Evolutionary conservation across 2,888 invertebrate species (phyloP), one percentile per base, ranked within the genome.

Genomic region (Drosophila fulvimacula): DNA sequence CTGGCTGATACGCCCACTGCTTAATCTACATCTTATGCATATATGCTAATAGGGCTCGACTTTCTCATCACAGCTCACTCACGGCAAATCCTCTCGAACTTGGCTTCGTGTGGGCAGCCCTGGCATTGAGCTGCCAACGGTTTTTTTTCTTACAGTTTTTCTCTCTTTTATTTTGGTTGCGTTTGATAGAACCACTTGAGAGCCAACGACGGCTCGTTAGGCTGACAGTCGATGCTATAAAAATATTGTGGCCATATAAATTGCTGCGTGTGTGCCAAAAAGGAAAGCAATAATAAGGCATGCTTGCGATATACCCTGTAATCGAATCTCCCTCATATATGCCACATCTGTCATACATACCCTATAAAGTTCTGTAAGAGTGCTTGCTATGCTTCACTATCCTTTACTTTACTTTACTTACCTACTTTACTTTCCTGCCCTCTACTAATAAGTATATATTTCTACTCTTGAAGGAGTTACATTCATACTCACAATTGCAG

Each of bases 1-100:
- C 59, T 57, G 71, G 38, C 53, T 61, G 52, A 53, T 46, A 64
- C 77, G 64, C 77, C 72, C 73, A 77, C 72, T 15, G 49, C 34
- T 53, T 69, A 70, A 75, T 74, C 79, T 67, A 70, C 60, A 63
- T 62, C 61, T 77, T 55, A 30, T 55, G 21, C 41, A 60, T 27
- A 58, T 85, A 82, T 82, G 82, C 80, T 76, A 82, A 82, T 82
- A 69, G 76, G 64, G 53, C 39, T 55, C 41, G 63, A 81, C 89
- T 89, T 89, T 83, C 89, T 81, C 64, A 21, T 11, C 55, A 0
- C 36, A 9, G 30, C 62, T 36, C 36, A 42, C 46, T 60, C n/a
- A 11, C 30, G 3, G 30, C 27, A 46, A 68, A 64, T 64, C 63
- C 76, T 69, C 75, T 61, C 51, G 51, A 66, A 55, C 46, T 58